Base-by-base conservation (phyloP, 2,888 invertebrate species). In the Trichopoda pennipes region DNA sequence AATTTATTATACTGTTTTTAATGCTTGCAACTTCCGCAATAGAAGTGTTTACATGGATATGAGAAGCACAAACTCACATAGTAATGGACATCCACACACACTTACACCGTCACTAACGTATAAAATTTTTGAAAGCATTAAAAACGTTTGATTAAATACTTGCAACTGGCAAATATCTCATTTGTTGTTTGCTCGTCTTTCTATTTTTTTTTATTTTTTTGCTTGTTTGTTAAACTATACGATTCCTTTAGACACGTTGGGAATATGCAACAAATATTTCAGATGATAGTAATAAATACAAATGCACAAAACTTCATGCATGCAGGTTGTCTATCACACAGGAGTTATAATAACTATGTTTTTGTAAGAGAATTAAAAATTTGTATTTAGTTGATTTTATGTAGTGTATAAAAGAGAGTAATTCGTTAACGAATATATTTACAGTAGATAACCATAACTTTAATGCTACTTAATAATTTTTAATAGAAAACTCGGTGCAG, bases 91-190 rank as follows among this genome's bases (percentile, higher is more conserved):
- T n/a, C n/a, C 17, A 21, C 10, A 55, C 0, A 9, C 42, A 12
- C 0, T 10, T 16, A 14, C 35, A 35, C 55, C n/a, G 3, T 6
- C 47, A 49, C 38, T 12, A 12, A 10, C 14, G 16, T n/a, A 42
- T 51, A 44, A 7, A 35, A 64, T 42, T 44, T 53, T 61, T 55
- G 35, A 69, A 69, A 55, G 58, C 78, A 78, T 78, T 78, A 64
- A 66, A 70, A 60, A 32, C 32, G 51, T 72, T 78, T 72, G 58
- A 72, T 78, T 78, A 72, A 78, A 78, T 72, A 78, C 32, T 72
- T 64, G 51, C n/a, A 72, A 78, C 60, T 66, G 44, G 64, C 51
- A 72, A 53, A 21, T 19, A 42, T 69, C 53, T 7, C 44, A 38
- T 61, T 44, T 69, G 21, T 17, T 58, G 8, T 1, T 35, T 1